Evolutionary conservation across 2,113 vertebrate genomes (phyloP).

Genomic region (Pterocles gutturalis): DNA sequence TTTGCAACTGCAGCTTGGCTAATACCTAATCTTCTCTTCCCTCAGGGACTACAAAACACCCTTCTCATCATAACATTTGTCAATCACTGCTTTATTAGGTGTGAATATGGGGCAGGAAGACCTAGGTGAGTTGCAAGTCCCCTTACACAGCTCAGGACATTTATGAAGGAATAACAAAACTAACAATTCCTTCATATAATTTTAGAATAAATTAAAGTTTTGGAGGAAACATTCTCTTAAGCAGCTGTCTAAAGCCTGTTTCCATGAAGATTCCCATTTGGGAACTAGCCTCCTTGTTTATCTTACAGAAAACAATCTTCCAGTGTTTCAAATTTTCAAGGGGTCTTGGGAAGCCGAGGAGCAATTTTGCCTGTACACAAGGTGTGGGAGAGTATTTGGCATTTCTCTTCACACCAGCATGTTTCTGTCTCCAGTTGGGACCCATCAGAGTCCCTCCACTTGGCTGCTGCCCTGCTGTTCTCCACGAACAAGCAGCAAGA

Average conservation of each 20-base stretch:
- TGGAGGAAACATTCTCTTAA: not conserved
- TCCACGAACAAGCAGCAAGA: not conserved
- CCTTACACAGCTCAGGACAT: not conserved
- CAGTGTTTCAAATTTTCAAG: not conserved
- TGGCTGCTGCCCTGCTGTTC: not conserved
- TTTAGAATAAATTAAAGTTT: not conserved
- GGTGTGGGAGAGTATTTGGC: not conserved
- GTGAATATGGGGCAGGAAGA: not conserved
- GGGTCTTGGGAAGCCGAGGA: not conserved
- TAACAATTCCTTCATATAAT: not conserved
- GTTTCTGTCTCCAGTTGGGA: not conserved
- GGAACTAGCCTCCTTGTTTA: not conserved
- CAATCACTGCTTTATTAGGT: not conserved
- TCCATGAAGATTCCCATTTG: not conserved
- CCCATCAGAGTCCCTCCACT: not conserved
- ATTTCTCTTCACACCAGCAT: not conserved
- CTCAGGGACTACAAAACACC: not conserved
- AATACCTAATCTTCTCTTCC: not conserved
- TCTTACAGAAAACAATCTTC: not conserved
- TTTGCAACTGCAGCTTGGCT: not conserved
- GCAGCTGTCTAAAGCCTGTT: not conserved
- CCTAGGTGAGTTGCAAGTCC: not conserved
- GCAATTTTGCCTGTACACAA: not conserved
- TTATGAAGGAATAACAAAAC: not conserved
- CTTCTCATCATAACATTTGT: not conserved